Base-by-base conservation (phyloP, 2,113 vertebrate species). In the Merops nubicus region DNA sequence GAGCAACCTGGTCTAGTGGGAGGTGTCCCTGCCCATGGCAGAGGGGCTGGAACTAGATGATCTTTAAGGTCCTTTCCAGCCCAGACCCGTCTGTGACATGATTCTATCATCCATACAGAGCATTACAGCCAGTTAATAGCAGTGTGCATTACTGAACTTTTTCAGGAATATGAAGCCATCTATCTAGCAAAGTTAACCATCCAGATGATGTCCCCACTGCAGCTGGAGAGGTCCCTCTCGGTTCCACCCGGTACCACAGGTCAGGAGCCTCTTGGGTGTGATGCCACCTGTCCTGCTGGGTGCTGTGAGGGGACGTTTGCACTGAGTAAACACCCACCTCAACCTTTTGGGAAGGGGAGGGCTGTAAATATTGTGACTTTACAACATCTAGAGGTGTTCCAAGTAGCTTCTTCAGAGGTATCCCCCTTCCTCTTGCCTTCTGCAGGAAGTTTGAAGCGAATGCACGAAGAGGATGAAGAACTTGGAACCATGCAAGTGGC, bases 151-250 rank as follows among this genome's bases (percentile, higher is more conserved):
- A 13, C 40, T 60, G 5, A 38, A 47, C 36, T 54, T 42, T 96
- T 80, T 18, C 91, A 99, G 99, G 99, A 99, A 98, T 99, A 99
- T 95, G 99, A 99, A 99, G 99, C 99, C 96, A 99, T 99, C 98
- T 99, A 99, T 98, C 97, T 99, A 93, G 99, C 99, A 98, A 99
- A 99, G 97, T 96, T 99, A 96, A 99, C 99, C 97, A 99, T 99
- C 97, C 99, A 99, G 97, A 99, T 99, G 99, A 99, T 99, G 99
- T 99, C 99, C 84, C 99, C 99, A 33, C 97, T 99, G 95, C 99
- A 99, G 97, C 76, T 99, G 98, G 99, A 99, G 97, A 98, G 99
- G 91, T 99, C 99, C 16, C 99, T 99, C 79, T 98, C 98, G 48
- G 97, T 99, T 89, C 99, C 99, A 95, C 98, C 98, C 89, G 99